Evolutionary conservation across 2,888 invertebrate genomes (phyloP).

Genomic region (Hypomecis punctinalis): DNA sequence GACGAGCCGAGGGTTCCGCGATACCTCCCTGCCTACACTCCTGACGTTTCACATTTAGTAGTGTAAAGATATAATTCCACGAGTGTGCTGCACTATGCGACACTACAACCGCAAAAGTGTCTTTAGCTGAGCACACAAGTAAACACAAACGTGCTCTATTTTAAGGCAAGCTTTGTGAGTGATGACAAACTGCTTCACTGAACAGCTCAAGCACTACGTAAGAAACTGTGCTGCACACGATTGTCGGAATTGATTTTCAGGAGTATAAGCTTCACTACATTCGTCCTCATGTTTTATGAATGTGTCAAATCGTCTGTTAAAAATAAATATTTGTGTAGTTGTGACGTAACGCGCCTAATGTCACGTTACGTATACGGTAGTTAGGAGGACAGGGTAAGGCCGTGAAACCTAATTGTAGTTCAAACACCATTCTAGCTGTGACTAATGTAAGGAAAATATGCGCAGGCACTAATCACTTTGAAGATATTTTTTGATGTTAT

Average conservation of each 20-base stretch:
- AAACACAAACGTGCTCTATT: too few species aligned
- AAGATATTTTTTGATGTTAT: conserved; percentile 37
- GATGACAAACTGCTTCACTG: too few species aligned
- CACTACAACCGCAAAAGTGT: too few species aligned
- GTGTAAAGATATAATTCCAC: conserved; percentile 74
- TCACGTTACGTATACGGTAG: conserved; percentile 25
- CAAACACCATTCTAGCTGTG: conserved; percentile 53
- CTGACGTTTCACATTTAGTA: conserved; percentile 92
- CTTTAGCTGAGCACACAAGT: too few species aligned
- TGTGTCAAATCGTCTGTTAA: conserved; percentile 26
- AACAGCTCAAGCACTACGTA: too few species aligned
- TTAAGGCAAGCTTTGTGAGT: too few species aligned
- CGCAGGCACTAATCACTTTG: conserved; percentile 40
- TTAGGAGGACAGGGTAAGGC: conserved; percentile 49
- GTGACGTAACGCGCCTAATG: conserved; percentile 29
- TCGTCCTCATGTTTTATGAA: conserved; percentile 32
- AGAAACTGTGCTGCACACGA: not conserved
- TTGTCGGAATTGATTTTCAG: too few species aligned
- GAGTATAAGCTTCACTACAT: conserved; percentile 8
- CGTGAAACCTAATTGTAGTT: conserved; percentile 37
- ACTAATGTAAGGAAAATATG: conserved; percentile 44
- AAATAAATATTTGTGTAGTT: conserved; percentile 22
- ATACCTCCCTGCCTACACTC: conserved; percentile 90
- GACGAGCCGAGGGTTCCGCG: conserved; percentile 88
- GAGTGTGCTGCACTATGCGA: too few species aligned